phyloP scores from a whole-genome alignment of 2,888 invertebrate genomes.

The Disparrhopalites patrizii region DNA sequence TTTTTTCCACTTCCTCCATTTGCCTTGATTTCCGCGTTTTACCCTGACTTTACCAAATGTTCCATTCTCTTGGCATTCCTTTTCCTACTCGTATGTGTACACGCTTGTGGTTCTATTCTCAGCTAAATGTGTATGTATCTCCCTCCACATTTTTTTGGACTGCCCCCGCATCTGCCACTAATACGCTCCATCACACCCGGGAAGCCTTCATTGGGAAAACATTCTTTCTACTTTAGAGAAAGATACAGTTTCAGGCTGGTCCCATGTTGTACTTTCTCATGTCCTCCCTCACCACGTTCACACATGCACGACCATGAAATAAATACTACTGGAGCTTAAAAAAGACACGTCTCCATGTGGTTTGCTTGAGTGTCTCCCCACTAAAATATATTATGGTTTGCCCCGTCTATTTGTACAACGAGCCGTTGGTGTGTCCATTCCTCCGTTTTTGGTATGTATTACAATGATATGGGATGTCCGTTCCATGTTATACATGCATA shows the following conservation, averaged over 20 bases:
- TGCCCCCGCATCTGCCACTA: neutral
- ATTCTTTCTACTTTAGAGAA: constrained; percentile 16
- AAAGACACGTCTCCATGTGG: too few relatives aligned
- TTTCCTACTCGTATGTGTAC: neutral
- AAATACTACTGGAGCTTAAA: neutral
- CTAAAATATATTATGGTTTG: too few relatives aligned
- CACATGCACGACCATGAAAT: neutral
- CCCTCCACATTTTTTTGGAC: neutral
- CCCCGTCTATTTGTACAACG: too few relatives aligned
- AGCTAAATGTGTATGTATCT: too few relatives aligned
- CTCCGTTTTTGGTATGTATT: too few relatives aligned
- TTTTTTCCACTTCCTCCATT: neutral
- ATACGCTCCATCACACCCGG: neutral
- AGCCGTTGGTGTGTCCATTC: too few relatives aligned
- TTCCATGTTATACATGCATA: too few relatives aligned
- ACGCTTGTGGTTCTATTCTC: too few relatives aligned
- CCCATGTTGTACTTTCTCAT: constrained; percentile 1
- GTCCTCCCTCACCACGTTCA: neutral
- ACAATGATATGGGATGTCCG: too few relatives aligned
- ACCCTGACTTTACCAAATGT: neutral
- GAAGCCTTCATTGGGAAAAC: constrained; percentile 2
- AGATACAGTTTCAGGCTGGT: neutral
- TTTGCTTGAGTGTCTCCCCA: too few relatives aligned
- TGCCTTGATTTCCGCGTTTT: neutral
- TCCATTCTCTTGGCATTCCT: neutral